phyloP scores from a whole-genome alignment of 2,113 vertebrate species.

The Sylvia atricapilla region DNA sequence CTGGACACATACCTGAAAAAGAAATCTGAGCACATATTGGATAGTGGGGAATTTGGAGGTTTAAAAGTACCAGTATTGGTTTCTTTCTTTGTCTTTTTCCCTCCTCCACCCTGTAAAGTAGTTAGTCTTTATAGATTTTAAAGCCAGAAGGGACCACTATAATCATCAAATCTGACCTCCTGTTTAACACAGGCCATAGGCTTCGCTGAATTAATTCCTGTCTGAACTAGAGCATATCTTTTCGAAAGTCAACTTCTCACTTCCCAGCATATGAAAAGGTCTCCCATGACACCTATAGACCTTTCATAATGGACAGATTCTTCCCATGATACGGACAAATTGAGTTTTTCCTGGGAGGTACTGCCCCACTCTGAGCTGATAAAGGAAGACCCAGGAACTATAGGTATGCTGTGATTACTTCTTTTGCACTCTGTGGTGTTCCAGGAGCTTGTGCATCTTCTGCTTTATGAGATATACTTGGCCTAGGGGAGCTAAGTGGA shows the following conservation, averaged over 20 bases:
- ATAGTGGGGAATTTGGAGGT: neutral
- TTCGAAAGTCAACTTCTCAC: conserved; percentile 66
- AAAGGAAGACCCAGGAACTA: conserved; percentile 36
- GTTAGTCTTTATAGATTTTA: conserved; percentile 55
- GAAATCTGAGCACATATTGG: neutral
- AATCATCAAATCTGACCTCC: conserved; percentile 56
- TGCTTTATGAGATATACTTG: conserved; percentile 64
- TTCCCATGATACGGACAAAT: conserved; percentile 32
- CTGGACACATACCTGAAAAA: neutral
- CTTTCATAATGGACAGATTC: conserved; percentile 50
- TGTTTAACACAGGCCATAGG: conserved; percentile 56
- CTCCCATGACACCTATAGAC: conserved; percentile 48
- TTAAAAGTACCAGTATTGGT: neutral
- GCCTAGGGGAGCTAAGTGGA: conserved; percentile 57
- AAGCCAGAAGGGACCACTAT: conserved; percentile 28
- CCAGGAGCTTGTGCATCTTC: conserved; percentile 57
- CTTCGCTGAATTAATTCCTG: conserved; percentile 48
- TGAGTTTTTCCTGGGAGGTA: conserved; percentile 60
- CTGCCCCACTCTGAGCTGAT: conserved; percentile 44
- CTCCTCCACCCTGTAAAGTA: neutral
- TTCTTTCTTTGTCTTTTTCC: neutral
- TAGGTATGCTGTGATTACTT: conserved; percentile 43
- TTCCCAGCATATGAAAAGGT: conserved; percentile 60
- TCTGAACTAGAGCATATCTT: conserved; percentile 57
- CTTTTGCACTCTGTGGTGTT: conserved; percentile 62